Conservation (phyloP, 2,113 vertebrate species). For the Lathamus discolor region DNA sequence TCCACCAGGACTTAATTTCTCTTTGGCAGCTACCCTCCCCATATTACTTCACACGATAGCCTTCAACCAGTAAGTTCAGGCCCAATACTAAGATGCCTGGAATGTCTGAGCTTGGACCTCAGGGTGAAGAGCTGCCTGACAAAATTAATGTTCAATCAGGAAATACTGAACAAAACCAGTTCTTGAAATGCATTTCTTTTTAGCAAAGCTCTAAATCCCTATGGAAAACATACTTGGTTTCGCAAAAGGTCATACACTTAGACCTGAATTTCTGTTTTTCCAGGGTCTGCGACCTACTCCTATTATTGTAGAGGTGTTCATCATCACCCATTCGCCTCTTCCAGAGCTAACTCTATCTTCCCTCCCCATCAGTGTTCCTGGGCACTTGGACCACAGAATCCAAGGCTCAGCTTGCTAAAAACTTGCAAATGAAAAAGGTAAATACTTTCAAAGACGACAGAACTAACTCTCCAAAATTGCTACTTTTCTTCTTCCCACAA, state of each 20-base stretch:
- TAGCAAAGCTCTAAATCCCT: neutral
- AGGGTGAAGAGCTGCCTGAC: neutral
- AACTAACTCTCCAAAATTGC: neutral
- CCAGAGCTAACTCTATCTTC: neutral
- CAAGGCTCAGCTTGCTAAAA: neutral
- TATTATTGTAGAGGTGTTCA: neutral
- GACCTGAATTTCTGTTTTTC: neutral
- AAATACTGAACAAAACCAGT: neutral
- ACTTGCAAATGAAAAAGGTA: neutral
- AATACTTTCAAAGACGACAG: neutral
- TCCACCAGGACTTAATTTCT: neutral
- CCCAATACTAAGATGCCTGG: neutral
- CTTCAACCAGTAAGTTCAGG: neutral
- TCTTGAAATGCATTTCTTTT: neutral
- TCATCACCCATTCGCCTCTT: fast-evolving
- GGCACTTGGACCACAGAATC: neutral
- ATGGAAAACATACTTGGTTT: neutral
- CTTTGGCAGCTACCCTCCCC: neutral
- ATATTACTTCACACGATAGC: neutral
- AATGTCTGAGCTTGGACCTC: neutral
- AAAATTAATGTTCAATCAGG: neutral
- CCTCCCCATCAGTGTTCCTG: neutral
- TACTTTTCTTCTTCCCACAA: neutral
- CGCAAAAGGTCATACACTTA: neutral
- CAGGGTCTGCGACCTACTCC: neutral